Conservation (phyloP, 2,113 vertebrate species). For the Synodontis membranacea region DNA sequence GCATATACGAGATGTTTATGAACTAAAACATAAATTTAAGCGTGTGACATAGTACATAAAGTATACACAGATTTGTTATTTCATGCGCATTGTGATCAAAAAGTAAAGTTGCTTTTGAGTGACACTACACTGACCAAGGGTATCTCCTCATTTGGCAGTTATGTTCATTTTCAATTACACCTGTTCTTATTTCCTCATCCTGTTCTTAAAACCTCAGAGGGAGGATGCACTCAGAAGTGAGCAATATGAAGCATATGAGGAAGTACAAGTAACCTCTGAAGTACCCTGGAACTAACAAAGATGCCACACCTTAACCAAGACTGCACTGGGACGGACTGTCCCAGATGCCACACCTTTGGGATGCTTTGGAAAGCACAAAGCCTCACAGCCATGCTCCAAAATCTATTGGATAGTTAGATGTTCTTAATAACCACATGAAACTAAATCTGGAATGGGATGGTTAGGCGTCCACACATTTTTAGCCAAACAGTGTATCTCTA, state of each 20-base stretch:
- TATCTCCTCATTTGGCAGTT: background rate
- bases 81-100: background rate
- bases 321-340: background rate
- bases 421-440: background rate
- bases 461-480: background rate
- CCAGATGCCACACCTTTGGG: background rate
- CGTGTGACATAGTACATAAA: background rate
- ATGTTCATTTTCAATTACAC: background rate
- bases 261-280: background rate
- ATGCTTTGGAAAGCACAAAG: background rate
- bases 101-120: background rate
- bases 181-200: background rate
- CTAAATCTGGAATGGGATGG: background rate
- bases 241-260: background rate
- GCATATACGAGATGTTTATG: background rate
- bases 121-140: background rate
- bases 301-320: background rate
- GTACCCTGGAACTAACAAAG: background rate
- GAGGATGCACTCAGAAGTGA: background rate
- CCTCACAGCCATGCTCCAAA: background rate
- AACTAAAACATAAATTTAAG: background rate
- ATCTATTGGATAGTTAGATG: background rate
- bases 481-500: background rate
- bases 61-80: background rate
- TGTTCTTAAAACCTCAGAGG: background rate